phyloP scores from a whole-genome alignment of 2,113 vertebrate genomes.

The Serilophus lunatus region DNA sequence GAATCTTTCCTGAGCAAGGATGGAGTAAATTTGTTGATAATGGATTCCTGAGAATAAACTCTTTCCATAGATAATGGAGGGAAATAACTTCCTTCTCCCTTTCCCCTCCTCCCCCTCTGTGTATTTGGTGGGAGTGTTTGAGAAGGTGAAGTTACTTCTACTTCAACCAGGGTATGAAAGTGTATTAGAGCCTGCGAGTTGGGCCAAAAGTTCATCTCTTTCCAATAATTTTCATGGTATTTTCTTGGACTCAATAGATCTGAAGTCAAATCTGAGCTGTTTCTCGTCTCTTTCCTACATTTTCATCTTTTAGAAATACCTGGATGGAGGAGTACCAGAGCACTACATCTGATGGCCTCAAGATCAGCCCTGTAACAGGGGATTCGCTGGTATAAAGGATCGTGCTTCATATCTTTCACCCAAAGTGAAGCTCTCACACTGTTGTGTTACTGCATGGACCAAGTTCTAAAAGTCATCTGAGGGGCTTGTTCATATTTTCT shows the following conservation, averaged over 20 bases:
- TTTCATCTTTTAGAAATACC: not conserved
- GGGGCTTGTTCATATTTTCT: not conserved
- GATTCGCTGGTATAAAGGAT: not conserved
- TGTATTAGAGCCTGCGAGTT: not conserved
- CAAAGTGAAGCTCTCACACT: not conserved
- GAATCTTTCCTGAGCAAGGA: not conserved
- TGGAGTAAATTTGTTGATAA: not conserved
- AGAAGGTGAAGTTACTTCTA: not conserved
- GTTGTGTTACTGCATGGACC: not conserved
- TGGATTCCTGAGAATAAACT: not conserved
- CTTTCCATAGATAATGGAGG: not conserved
- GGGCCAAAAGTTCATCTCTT: not conserved
- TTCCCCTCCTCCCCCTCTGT: too few species aligned
- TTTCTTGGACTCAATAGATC: not conserved
- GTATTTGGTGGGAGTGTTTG: not conserved
- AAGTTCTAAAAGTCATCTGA: not conserved
- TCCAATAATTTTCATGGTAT: not conserved
- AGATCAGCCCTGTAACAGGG: not conserved
- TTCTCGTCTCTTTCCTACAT: not conserved
- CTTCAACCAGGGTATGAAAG: not conserved
- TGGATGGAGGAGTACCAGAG: not conserved
- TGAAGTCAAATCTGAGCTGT: not conserved
- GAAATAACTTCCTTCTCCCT: not conserved
- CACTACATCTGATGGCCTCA: not conserved
- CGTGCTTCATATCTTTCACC: not conserved